A percentile compares a stretch with the other conserved stretches of the same genome.
Conservation (phyloP, 2,888 invertebrate species). For the Aphrophora alni region DNA sequence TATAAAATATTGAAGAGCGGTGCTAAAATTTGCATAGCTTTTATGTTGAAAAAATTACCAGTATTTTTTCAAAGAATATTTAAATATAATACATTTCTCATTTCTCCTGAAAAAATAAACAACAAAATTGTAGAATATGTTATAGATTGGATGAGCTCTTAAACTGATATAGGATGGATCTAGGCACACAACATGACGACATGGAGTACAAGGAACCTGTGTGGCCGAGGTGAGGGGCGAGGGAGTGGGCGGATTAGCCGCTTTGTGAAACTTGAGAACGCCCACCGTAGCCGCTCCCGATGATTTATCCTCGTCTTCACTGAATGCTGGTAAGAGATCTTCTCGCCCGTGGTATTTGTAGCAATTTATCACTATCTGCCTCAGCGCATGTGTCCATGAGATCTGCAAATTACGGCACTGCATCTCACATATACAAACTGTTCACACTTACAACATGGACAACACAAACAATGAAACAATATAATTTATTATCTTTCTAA, state of each 20-base stretch:
- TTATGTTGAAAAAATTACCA: no score
- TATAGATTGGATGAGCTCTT: not conserved
- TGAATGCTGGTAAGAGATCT: constrained; percentile 93
- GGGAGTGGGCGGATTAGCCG: constrained; percentile 57
- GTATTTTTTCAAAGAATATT: no score
- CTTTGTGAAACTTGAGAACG: constrained; percentile 51
- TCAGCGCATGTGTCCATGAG: constrained; percentile 96
- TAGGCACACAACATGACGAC: constrained; percentile 27
- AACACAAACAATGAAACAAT: not conserved
- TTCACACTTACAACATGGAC: constrained; percentile 19
- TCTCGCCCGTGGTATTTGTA: constrained; percentile 97
- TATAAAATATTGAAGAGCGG: no score
- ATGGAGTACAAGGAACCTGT: constrained; percentile 29
- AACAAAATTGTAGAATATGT: no score
- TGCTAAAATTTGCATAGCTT: no score
- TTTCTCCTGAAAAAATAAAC: no score
- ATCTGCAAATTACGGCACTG: constrained; percentile 67
- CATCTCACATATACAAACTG: constrained; percentile 39
- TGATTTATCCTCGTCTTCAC: constrained; percentile 78
- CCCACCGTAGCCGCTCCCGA: constrained; percentile 39
- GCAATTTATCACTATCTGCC: constrained; percentile 97
- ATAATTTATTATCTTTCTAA: not conserved
- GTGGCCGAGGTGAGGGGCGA: constrained; percentile 55
- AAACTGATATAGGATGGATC: not conserved
- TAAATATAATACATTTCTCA: no score